These are phyloP conservation scores for Mus minutoides DNA, from an alignment of 2,797 vertebrate genomes.

Conservation along the genomic window DNA sequence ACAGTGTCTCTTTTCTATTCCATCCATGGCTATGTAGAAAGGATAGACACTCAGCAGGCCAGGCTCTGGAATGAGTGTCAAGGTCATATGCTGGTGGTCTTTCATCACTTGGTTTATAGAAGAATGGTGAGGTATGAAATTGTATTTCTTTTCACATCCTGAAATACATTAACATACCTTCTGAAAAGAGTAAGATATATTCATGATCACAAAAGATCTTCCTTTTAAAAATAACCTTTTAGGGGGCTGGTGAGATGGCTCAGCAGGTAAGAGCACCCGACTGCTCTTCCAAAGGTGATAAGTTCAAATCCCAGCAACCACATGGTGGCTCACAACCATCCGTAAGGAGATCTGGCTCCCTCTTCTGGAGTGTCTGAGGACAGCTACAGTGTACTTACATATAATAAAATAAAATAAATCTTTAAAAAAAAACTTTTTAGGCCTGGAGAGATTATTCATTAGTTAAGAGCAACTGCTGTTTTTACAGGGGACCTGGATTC, in stretches of 20 bases:
- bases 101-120: background rate
- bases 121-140: background rate
- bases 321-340: no score
- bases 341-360: no score
- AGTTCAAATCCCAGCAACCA: no score
- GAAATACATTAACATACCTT: background rate
- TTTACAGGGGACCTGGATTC: background rate
- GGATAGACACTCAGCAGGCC: background rate
- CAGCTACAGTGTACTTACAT: no score
- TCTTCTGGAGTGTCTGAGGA: no score
- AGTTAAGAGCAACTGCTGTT: background rate
- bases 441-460: background rate
- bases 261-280: no score
- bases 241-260: no score
- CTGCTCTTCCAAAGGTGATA: no score
- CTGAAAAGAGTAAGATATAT: constrained; percentile 20
- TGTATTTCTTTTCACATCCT: background rate
- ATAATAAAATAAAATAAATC: no score
- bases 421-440: background rate
- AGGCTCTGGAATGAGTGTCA: background rate
- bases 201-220: constrained; percentile 14
- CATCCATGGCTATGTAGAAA: background rate
- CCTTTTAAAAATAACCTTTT: background rate
- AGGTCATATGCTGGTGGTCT: background rate
- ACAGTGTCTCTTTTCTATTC: constrained; percentile 28